phyloP scores from a whole-genome alignment of 2,888 invertebrate genomes.

The Troglohyphantes excavatus region DNA sequence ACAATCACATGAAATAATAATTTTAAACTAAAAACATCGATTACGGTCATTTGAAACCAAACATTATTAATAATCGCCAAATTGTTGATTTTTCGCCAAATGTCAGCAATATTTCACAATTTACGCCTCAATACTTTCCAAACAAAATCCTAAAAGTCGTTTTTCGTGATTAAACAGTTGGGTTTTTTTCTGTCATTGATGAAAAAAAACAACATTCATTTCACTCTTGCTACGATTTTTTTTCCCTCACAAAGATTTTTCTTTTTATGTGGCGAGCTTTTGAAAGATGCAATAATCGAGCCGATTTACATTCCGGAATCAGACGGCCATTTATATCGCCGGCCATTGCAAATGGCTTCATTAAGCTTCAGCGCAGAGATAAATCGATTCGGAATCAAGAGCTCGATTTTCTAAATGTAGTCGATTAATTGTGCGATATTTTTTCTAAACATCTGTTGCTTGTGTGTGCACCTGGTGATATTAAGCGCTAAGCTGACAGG shows the following conservation, averaged over 20 bases:
- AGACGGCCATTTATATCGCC: neutral
- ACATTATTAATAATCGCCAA: too few relatives aligned
- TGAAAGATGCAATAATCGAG: neutral
- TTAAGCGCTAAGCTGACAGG: neutral
- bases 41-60: too few relatives aligned
- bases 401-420: neutral
- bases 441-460: neutral
- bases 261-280: neutral
- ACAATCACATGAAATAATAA: too few relatives aligned
- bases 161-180: neutral
- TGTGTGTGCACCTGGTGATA: neutral
- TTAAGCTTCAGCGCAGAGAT: neutral
- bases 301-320: neutral
- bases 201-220: neutral
- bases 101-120: too few relatives aligned
- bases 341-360: conserved; percentile 1
- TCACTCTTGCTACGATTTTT: neutral
- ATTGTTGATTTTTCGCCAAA: too few relatives aligned
- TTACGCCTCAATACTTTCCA: neutral
- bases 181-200: neutral
- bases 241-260: neutral
- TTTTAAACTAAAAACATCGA: too few relatives aligned
- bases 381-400: neutral
- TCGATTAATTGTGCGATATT: neutral
- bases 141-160: neutral